A percentile compares a stretch with the other conserved stretches of the same genome.
These are phyloP conservation scores for Chrysolina americana DNA, from an alignment of 2,888 invertebrate species.

Conservation along the genomic window DNA sequence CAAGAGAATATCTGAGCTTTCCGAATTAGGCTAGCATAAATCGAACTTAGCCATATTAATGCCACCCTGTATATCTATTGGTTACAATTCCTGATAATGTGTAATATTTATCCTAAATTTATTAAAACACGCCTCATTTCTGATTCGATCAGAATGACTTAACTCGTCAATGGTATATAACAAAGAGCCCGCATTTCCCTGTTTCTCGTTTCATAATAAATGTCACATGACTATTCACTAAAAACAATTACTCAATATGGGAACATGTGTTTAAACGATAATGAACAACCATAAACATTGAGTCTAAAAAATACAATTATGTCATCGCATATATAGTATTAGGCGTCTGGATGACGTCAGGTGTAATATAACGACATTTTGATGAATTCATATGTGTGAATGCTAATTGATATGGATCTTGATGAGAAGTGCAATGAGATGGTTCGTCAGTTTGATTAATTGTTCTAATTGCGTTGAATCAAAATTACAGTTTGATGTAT, in stretches of 20 bases:
- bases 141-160: too few species aligned
- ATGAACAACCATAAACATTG: conserved; percentile 46
- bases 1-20: too few species aligned
- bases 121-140: too few species aligned
- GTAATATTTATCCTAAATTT: too few species aligned
- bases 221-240: neutral
- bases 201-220: neutral
- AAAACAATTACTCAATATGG: conserved; percentile 19
- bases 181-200: too few species aligned
- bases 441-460: conserved; percentile 16
- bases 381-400: conserved; percentile 18
- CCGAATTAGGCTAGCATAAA: too few species aligned
- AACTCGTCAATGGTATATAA: too few species aligned
- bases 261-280: conserved; percentile 30
- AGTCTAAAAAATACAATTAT: conserved; percentile 52
- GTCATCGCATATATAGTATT: conserved; percentile 52
- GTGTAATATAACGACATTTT: conserved; percentile 45
- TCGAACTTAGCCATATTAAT: too few species aligned
- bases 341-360: conserved; percentile 50
- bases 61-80: too few species aligned
- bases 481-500: neutral
- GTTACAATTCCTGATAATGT: too few species aligned
- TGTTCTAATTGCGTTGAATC: conserved; percentile 1
- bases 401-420: neutral
- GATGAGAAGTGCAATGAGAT: neutral